phyloP scores from a whole-genome alignment of 2,797 vertebrate species.

The Chloroceryle inda region DNA sequence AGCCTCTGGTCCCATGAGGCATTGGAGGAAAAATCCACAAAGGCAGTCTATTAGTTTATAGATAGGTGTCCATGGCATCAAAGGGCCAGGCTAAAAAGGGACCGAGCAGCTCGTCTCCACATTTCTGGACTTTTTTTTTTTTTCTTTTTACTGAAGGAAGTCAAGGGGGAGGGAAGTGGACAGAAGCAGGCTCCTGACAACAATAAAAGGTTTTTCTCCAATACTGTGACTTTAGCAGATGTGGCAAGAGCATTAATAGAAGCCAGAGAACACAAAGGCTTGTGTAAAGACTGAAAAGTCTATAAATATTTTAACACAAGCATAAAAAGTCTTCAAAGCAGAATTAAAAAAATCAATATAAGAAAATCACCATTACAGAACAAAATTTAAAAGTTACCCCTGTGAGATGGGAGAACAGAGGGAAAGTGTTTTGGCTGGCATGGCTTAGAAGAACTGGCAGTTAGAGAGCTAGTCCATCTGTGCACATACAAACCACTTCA shows the following conservation, averaged over 20 bases:
- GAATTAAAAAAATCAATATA: background rate
- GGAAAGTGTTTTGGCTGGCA: background rate
- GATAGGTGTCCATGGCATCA: background rate
- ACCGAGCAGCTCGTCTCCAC: background rate
- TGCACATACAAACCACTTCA: background rate
- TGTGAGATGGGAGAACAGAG: background rate
- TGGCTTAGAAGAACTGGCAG: background rate
- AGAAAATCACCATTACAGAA: background rate
- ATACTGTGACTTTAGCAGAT: background rate
- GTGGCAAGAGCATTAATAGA: background rate
- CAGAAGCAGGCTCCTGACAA: background rate
- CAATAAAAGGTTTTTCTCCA: background rate
- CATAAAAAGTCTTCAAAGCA: background rate
- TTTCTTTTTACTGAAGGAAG: background rate
- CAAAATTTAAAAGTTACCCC: background rate
- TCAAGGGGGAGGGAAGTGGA: accelerated
- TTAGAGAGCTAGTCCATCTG: background rate
- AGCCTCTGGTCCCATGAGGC: background rate
- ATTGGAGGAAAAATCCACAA: background rate
- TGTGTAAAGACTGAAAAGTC: background rate
- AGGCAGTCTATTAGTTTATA: background rate
- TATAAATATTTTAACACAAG: background rate
- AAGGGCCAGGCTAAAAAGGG: background rate
- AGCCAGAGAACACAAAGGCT: background rate
- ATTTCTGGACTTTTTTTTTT: background rate